These are phyloP conservation scores for Astur gentilis DNA, from an alignment of 2,113 vertebrate genomes.

Conservation along the genomic window DNA sequence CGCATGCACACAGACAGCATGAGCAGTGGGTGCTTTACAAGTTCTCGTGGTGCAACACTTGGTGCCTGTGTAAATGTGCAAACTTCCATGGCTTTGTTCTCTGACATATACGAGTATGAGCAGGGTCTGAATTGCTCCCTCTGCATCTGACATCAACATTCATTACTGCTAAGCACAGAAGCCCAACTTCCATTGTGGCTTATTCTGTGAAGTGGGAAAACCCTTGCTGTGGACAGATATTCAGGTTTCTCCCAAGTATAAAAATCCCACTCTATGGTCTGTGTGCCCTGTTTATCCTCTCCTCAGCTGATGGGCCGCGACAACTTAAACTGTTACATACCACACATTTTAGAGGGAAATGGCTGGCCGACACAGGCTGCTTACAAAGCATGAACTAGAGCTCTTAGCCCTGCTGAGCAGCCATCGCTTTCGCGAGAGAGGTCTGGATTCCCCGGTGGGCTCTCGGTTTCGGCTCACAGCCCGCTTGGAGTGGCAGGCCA, in stretches of 20 bases:
- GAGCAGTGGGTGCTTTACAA: not conserved
- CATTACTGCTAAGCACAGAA: not conserved
- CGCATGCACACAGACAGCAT: rapidly evolving
- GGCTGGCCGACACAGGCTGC: slow-evolving; percentile 14
- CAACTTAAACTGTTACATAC: slow-evolving; percentile 74
- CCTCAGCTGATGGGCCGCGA: slow-evolving; percentile 53
- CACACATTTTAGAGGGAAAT: slow-evolving; percentile 52
- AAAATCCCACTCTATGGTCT: not conserved
- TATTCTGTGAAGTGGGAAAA: not conserved
- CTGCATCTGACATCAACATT: not conserved
- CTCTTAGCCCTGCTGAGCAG: slow-evolving; percentile 29
- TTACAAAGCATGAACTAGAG: slow-evolving; percentile 56
- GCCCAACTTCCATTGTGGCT: not conserved
- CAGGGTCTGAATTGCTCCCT: not conserved
- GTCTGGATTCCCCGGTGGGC: slow-evolving; percentile 67
- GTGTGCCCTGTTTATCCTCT: not conserved
- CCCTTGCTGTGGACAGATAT: not conserved
- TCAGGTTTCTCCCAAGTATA: not conserved
- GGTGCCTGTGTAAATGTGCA: not conserved
- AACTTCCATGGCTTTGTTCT: not conserved
- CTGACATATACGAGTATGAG: not conserved
- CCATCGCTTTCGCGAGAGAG: slow-evolving; percentile 60
- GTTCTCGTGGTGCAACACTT: not conserved
- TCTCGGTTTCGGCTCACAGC: slow-evolving; percentile 63
- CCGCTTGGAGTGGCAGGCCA: slow-evolving; percentile 31